Conservation (phyloP, 2,113 vertebrate species). For the Synodontis membranacea region DNA sequence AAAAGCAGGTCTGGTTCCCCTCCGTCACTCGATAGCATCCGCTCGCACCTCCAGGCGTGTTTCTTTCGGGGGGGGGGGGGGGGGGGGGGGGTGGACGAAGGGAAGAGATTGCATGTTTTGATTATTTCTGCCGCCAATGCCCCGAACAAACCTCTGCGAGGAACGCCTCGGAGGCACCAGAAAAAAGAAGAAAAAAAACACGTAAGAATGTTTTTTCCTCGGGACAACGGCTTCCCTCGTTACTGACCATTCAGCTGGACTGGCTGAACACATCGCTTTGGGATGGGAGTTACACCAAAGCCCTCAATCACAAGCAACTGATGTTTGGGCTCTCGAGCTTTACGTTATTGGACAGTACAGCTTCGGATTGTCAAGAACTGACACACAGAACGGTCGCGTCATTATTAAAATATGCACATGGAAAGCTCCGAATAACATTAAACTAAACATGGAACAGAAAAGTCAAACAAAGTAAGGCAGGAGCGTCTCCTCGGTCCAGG, state of each 20-base stretch:
- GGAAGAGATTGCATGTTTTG: conserved; percentile 22
- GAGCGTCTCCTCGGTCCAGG: not conserved
- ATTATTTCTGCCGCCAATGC: conserved; percentile 15
- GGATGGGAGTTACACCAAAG: conserved; percentile 6
- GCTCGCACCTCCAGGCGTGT: conserved; percentile 35
- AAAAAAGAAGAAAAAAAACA: not conserved
- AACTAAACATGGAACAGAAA: conserved; percentile 17
- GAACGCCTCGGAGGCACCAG: conserved; percentile 44
- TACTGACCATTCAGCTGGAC: conserved; percentile 2
- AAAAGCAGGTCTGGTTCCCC: conserved; percentile 43
- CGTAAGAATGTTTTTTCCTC: conserved; percentile 12
- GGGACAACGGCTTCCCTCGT: conserved; percentile 5
- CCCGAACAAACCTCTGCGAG: conserved; percentile 33
- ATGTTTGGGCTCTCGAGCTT: conserved; percentile 19
- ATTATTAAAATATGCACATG: not conserved
- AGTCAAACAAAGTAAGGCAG: conserved; percentile 12
- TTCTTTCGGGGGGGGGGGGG: conserved; percentile 18
- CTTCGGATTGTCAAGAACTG: not conserved
- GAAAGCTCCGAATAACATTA: not conserved
- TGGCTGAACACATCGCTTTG: not conserved
- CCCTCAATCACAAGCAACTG: conserved; percentile 23
- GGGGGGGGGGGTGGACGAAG: not conserved
- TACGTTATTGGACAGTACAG: not conserved
- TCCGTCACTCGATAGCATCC: conserved; percentile 43
- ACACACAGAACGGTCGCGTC: not conserved